Evolutionary conservation across 2,888 invertebrate species (phyloP).

Genomic region (Eupithecia centaureata): DNA sequence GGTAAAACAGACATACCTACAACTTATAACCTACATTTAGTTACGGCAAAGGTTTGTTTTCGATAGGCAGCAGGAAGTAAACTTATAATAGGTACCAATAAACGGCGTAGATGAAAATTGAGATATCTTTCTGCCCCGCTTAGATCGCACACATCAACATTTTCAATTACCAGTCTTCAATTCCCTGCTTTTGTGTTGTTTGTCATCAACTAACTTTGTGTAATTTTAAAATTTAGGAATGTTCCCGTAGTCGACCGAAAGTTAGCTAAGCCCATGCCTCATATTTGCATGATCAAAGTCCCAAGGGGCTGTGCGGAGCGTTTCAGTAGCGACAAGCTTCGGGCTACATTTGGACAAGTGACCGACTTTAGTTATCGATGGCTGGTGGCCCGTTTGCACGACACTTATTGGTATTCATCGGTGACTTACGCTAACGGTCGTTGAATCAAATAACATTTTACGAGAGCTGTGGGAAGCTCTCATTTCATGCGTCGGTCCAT

Average conservation of each 20-base stretch:
- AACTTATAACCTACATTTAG: not conserved
- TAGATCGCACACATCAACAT: too few species aligned
- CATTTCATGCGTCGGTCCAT: not conserved
- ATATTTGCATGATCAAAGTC: not conserved
- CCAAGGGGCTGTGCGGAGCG: not conserved
- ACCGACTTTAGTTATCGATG: not conserved
- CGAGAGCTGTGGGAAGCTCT: constrained; percentile 1
- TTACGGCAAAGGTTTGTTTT: not conserved
- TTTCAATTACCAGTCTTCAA: too few species aligned
- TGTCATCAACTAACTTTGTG: not conserved
- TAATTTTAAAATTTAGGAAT: not conserved
- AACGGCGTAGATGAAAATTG: too few species aligned
- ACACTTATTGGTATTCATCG: constrained; percentile 11
- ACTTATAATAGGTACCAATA: too few species aligned
- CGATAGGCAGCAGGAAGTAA: not conserved
- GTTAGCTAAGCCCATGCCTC: not conserved
- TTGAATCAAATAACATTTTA: constrained; percentile 15
- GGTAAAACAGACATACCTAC: not conserved
- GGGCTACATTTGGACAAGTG: constrained; percentile 1
- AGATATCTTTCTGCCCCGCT: too few species aligned
- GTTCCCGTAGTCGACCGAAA: not conserved
- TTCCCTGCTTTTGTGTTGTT: not conserved
- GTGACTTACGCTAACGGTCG: constrained; percentile 5
- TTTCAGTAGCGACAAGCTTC: not conserved
- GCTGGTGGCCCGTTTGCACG: not conserved